phyloP scores from a whole-genome alignment of 2,888 invertebrate species.

The Chrysotoxum bicinctum region DNA sequence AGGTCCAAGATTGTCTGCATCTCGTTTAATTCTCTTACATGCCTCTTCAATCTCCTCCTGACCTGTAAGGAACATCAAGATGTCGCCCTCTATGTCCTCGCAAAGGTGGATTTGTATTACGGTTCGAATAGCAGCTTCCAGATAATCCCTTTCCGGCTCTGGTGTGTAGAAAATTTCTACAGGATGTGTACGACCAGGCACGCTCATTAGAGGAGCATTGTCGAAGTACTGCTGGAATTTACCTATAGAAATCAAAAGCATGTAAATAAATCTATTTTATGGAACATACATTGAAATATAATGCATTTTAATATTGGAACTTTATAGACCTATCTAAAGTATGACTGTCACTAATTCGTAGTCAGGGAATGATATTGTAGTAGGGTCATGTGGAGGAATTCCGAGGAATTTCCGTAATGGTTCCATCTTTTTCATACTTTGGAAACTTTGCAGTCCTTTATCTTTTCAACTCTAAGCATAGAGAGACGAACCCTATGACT shows the following conservation, averaged over 20 bases:
- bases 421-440: too few species aligned
- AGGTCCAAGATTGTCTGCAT: conserved; percentile 97
- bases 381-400: too few species aligned
- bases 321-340: too few species aligned
- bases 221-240: conserved; percentile 98
- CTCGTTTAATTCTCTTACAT: conserved; percentile 97
- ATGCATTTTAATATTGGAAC: too few species aligned
- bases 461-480: too few species aligned
- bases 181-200: conserved; percentile 97
- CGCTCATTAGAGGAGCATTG: conserved; percentile 98
- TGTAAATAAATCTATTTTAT: not conserved
- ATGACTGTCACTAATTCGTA: too few species aligned
- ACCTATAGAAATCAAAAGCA: not conserved
- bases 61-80: conserved; percentile 94
- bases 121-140: conserved; percentile 99
- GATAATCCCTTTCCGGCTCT: conserved; percentile 98
- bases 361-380: too few species aligned
- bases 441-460: too few species aligned
- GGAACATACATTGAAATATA: not conserved
- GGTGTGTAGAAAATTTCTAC: conserved; percentile 99
- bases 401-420: too few species aligned
- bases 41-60: conserved; percentile 99
- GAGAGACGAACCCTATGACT: too few species aligned
- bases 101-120: conserved; percentile 98
- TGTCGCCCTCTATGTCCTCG: conserved; percentile 95